Conservation (phyloP, 1,140 invertebrate genomes). For the Vanessa tameamea region DNA sequence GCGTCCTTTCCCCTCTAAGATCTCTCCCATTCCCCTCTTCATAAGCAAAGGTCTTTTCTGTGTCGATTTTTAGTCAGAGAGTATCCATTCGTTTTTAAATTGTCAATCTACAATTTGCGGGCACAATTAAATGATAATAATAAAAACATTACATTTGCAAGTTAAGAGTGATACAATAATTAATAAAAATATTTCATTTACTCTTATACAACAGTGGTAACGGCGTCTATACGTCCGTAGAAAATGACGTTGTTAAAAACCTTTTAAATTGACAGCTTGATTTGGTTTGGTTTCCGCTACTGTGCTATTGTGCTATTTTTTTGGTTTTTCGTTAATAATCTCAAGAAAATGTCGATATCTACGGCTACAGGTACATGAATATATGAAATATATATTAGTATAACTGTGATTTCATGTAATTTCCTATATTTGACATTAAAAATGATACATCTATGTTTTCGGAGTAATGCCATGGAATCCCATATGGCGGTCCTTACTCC, state of each 20-base stretch:
- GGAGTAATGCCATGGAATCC: slow-evolving; percentile 79
- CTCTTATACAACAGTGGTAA: slow-evolving; percentile 18
- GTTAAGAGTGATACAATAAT: background rate
- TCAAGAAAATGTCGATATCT: slow-evolving; percentile 75
- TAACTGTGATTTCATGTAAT: slow-evolving; percentile 41
- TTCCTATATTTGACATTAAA: slow-evolving; percentile 57
- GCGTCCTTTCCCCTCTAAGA: slow-evolving; percentile 38
- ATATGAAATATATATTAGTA: slow-evolving; percentile 40
- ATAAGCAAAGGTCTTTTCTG: slow-evolving; percentile 39
- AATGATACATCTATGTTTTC: slow-evolving; percentile 72
- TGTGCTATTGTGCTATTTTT: slow-evolving; percentile 80
- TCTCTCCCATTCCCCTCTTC: slow-evolving; percentile 27
- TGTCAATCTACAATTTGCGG: background rate
- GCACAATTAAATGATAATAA: background rate
- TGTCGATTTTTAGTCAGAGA: slow-evolving; percentile 30
- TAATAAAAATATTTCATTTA: slow-evolving; percentile 13
- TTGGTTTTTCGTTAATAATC: slow-evolving; percentile 68
- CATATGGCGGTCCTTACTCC: slow-evolving; percentile 79
- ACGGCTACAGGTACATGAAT: slow-evolving; percentile 73
- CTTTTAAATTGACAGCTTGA: slow-evolving; percentile 80
- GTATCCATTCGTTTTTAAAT: slow-evolving; percentile 14
- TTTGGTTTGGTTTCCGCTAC: slow-evolving; percentile 80
- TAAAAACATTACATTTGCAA: background rate
- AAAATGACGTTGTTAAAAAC: slow-evolving; percentile 63
- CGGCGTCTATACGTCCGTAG: slow-evolving; percentile 40